Evolutionary conservation across 2,113 vertebrate species (phyloP).

Genomic region (Coryphaenoides rupestris): DNA sequence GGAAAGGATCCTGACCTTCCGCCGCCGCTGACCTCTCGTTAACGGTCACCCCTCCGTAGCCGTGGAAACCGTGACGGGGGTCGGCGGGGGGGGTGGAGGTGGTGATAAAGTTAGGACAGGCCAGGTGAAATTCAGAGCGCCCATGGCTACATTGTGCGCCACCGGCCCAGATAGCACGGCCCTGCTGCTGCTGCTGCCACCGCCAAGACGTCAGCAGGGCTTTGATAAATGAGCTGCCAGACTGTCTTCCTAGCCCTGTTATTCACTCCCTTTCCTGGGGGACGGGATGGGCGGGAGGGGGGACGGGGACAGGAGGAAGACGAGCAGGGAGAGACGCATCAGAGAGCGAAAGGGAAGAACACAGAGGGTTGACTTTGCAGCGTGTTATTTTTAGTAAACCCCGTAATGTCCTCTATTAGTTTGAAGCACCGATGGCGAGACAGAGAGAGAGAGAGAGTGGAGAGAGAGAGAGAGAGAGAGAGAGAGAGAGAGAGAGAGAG

Average conservation of each 20-base stretch:
- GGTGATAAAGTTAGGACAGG: no score
- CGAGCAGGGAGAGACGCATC: conserved; percentile 37
- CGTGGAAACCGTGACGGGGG: no score
- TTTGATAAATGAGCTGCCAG: conserved; percentile 75
- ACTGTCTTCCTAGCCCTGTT: conserved; percentile 33
- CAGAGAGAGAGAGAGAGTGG: background rate
- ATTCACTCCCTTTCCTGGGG: conserved; percentile 58
- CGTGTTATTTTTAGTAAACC: conserved; percentile 67
- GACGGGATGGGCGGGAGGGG: conserved; percentile 31
- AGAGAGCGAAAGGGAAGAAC: conserved; percentile 30
- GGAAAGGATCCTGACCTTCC: no score
- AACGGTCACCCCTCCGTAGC: no score
- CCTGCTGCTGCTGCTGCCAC: no score
- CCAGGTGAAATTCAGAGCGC: background rate
- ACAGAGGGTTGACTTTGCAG: conserved; percentile 50
- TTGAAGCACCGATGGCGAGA: conserved; percentile 44
- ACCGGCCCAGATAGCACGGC: conserved; percentile 37
- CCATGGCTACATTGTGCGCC: conserved; percentile 39
- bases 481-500: conserved; percentile 26
- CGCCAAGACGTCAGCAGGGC: conserved; percentile 38
- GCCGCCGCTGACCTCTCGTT: no score
- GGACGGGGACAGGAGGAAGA: conserved; percentile 28
- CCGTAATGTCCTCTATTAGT: conserved; percentile 68
- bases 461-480: background rate
- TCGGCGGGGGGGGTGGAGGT: no score